Evolutionary conservation across 1,140 invertebrate genomes (phyloP).

Genomic region (Drosophila pectinifera): DNA sequence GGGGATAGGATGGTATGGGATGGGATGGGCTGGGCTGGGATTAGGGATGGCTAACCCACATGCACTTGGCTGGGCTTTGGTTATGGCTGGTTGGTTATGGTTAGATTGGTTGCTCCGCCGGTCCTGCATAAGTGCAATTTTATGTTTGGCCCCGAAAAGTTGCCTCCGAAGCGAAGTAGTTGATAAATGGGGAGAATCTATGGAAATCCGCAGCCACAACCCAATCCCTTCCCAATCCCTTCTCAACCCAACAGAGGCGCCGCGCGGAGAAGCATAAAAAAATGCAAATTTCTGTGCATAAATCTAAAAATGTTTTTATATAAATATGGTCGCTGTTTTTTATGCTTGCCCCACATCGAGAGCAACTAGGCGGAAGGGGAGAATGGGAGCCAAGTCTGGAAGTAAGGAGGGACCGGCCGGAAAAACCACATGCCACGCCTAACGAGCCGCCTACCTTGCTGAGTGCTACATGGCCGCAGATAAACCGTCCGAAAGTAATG

Average conservation of each 20-base stretch:
- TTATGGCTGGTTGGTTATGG: constrained; percentile 66
- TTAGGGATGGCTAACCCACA: constrained; percentile 32
- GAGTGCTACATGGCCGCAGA: constrained; percentile 51
- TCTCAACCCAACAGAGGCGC: constrained; percentile 40
- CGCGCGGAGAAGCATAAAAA: constrained; percentile 38
- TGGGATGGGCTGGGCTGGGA: constrained; percentile 5
- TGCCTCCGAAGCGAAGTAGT: constrained; percentile 47
- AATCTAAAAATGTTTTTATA: constrained; percentile 74
- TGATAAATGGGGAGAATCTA: constrained; percentile 69
- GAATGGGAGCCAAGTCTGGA: background rate
- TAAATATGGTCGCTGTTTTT: constrained; percentile 54
- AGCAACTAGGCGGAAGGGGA: no score
- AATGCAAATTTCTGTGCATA: constrained; percentile 73
- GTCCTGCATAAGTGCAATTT: constrained; percentile 78
- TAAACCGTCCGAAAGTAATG: constrained; percentile 69
- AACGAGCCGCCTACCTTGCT: constrained; percentile 64
- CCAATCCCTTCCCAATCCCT: constrained; percentile 39
- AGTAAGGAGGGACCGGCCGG: constrained; percentile 10
- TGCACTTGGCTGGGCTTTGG: constrained; percentile 71
- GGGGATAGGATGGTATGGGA: constrained; percentile 1
- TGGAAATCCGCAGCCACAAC: constrained; percentile 55
- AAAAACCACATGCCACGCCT: constrained; percentile 59
- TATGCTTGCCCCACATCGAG: constrained; percentile 55
- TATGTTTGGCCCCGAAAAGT: constrained; percentile 69
- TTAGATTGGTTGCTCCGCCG: constrained; percentile 57